These are phyloP conservation scores for Campopleginae sp. DNA, from an alignment of 2,888 invertebrate genomes.

Conservation along the genomic window DNA sequence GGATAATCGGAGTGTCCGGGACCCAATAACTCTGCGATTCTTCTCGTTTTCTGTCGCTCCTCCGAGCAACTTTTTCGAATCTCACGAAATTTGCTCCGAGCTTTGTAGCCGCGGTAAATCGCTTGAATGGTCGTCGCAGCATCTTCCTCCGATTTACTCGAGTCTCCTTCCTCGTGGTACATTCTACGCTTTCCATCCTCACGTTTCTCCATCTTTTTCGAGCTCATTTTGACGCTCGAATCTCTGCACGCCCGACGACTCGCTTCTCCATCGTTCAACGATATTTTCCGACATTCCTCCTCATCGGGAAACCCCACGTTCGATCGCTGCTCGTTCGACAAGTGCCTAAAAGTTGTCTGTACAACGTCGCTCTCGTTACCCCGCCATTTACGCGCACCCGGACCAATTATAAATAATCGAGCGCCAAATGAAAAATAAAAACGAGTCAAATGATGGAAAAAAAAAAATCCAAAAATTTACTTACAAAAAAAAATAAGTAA, in stretches of 20 bases:
- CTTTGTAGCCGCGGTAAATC: constrained; percentile 80
- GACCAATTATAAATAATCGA: not conserved
- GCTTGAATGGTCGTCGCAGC: constrained; percentile 83
- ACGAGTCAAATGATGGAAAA: not conserved
- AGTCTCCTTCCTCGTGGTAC: constrained; percentile 67
- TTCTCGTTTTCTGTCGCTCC: constrained; percentile 65
- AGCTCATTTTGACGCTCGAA: not conserved
- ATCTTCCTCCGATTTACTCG: constrained; percentile 77
- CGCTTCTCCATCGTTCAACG: not conserved
- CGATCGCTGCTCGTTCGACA: not conserved
- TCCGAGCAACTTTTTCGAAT: constrained; percentile 70
- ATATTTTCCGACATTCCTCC: not conserved
- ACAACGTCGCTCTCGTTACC: constrained; percentile 64
- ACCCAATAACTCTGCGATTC: constrained; percentile 75
- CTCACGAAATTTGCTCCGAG: constrained; percentile 75
- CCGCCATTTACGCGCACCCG: constrained; percentile 53
- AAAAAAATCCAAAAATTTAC: too few relatives aligned
- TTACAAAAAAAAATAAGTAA: too few relatives aligned
- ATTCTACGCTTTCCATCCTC: constrained; percentile 4
- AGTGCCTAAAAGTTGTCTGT: constrained; percentile 60
- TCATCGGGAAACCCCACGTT: not conserved
- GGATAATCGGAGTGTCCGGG: constrained; percentile 56
- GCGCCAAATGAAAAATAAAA: not conserved
- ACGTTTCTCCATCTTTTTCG: not conserved
- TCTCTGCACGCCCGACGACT: not conserved